Percentiles rank a stretch among this genome's conserved stretches.
Conservation (phyloP, 2,888 invertebrate genomes). For the Apamea monoglypha region DNA sequence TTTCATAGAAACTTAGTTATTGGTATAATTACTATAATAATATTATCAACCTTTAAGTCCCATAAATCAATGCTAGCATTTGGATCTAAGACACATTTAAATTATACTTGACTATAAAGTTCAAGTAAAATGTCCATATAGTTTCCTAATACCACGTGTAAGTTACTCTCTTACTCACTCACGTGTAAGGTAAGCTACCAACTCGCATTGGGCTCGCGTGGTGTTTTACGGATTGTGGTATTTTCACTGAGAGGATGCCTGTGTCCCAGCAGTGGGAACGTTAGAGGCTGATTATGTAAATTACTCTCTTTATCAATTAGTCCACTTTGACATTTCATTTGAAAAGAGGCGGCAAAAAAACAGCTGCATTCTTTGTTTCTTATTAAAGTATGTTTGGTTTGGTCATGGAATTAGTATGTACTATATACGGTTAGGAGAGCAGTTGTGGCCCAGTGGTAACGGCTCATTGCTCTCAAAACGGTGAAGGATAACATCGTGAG, state of each 20-base stretch:
- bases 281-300: too few relatives aligned
- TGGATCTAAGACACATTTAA: conserved; percentile 8
- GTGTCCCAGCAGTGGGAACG: too few relatives aligned
- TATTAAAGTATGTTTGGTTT: neutral
- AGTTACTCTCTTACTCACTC: neutral
- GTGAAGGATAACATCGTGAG: too few relatives aligned
- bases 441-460: too few relatives aligned
- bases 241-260: too few relatives aligned
- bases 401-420: neutral
- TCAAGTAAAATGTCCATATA: conserved; percentile 5
- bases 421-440: neutral
- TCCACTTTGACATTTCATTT: conserved; percentile 3
- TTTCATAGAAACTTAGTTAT: conserved; percentile 12
- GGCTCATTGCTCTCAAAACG: too few relatives aligned
- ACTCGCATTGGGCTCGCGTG: too few relatives aligned
- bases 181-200: too few relatives aligned
- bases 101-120: neutral
- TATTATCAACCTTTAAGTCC: conserved; percentile 1
- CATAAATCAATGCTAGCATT: conserved; percentile 21
- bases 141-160: neutral
- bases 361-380: neutral
- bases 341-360: neutral
- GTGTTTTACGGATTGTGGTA: too few relatives aligned
- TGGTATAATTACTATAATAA: neutral
- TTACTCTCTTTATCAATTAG: neutral